These are phyloP conservation scores for Chaetophractus vellerosus DNA, from an alignment of 2,797 vertebrate genomes.

Conservation along the genomic window DNA sequence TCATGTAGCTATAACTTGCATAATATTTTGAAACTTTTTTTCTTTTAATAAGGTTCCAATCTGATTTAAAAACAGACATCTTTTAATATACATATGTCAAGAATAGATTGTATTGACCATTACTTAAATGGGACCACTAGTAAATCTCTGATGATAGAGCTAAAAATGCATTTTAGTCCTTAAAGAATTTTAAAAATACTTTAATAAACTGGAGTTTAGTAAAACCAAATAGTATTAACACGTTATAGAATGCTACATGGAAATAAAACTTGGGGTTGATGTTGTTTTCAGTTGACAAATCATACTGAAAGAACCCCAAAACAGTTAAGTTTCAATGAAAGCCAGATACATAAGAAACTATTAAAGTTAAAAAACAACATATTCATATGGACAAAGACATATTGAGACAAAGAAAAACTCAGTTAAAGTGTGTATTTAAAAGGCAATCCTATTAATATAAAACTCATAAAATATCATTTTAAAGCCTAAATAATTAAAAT, in stretches of 20 bases:
- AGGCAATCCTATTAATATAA: slow-evolving; percentile 38
- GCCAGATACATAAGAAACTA: not conserved
- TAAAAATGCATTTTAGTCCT: slow-evolving; percentile 37
- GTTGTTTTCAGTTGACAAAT: slow-evolving; percentile 53
- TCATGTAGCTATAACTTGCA: slow-evolving; percentile 23
- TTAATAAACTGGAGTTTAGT: not conserved
- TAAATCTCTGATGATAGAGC: slow-evolving; percentile 13
- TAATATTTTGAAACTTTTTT: slow-evolving; percentile 10
- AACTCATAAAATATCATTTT: slow-evolving; percentile 25
- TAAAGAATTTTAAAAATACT: slow-evolving; percentile 51
- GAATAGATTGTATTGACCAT: not conserved
- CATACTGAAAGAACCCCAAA: slow-evolving; percentile 24
- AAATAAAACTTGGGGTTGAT: slow-evolving; percentile 34
- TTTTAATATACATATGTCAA: not conserved
- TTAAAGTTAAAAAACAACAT: slow-evolving; percentile 33
- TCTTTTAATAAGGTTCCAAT: slow-evolving; percentile 20
- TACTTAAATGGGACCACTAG: not conserved
- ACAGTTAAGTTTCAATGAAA: not conserved
- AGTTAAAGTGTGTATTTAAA: not conserved
- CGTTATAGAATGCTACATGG: not conserved
- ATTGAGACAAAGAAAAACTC: not conserved
- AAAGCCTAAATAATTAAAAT: slow-evolving; percentile 55
- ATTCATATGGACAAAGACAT: not conserved
- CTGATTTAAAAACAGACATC: slow-evolving; percentile 29
- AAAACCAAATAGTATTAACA: slow-evolving; percentile 4